Base-by-base conservation (phyloP, 2,888 invertebrate species). In the Phengaris arion region DNA sequence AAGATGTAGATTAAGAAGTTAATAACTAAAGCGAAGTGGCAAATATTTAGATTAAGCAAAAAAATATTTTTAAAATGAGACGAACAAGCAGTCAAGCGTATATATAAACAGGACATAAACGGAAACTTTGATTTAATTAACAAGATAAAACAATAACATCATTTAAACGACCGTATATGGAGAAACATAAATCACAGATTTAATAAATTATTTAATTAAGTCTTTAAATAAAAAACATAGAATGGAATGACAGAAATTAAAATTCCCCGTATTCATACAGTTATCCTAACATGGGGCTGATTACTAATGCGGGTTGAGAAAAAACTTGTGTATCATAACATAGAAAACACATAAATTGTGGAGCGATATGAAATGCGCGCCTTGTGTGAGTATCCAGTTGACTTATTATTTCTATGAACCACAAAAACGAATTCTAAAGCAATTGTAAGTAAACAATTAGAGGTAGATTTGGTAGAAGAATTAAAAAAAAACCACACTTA, bases 241-340 rank as follows among this genome's bases (percentile, higher is more conserved):
- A 72, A 54, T 72, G 22, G 72, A 52, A 72, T 72, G 54, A 72
- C 72, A 72, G 52, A 72, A 52, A 72, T 72, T 51, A 72, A 72
- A 51, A 54, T 72, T 72, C 51, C 54, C 52, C 51, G 70, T 70
- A 51, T 15, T 70, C 51, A 70, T 52, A 48, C 52, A 70, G 51
- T 22, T 15, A 13, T 15, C 72, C 72, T 72, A 54, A 54, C 52
- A 72, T 72, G 72, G 72, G 22, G 12, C 54, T 72, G 52, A 72
- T 52, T 72, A 72, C 22, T 13, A 52, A 72, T 72, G 22, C 72
- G 35, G 54, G 54, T 12, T 22, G 7, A 22, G 54, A 15, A 72
- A 72, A 52, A 72, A 72, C 72, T 72, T 6, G 72, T 6, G 72
- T 72, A 52, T 70, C 48, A 72, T 72, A 72, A 54, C 72, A 72